Evolutionary conservation across 2,797 vertebrate species (phyloP).

Genomic region (Sylvilagus floridanus): DNA sequence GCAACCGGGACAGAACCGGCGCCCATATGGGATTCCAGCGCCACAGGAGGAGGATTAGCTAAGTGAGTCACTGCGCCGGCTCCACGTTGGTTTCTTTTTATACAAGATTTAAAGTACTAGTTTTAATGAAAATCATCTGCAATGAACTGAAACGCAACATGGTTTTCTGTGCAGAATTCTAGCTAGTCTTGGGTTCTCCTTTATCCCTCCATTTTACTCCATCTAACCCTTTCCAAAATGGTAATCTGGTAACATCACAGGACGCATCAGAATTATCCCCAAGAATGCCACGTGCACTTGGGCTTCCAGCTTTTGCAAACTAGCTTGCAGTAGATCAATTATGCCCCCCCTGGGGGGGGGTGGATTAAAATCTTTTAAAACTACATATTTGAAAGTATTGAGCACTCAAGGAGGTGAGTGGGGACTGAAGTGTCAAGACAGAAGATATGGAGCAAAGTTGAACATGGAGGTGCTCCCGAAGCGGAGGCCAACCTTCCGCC

Average conservation of each 20-base stretch:
- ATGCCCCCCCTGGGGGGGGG: no score
- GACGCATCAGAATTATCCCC: not conserved
- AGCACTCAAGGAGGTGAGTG: not conserved
- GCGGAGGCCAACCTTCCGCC: not conserved
- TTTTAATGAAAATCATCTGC: not conserved
- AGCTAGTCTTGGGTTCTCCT: not conserved
- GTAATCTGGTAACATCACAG: not conserved
- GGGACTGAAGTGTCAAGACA: not conserved
- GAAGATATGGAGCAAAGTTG: no score
- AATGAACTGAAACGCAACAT: not conserved
- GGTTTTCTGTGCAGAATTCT: not conserved
- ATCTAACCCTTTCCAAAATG: slow-evolving; percentile 31
- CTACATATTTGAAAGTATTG: not conserved
- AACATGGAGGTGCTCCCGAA: no score
- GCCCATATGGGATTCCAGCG: no score
- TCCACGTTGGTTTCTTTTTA: not conserved
- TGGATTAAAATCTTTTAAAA: not conserved
- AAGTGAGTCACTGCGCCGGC: no score
- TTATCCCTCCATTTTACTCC: not conserved
- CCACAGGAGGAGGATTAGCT: no score
- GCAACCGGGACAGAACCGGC: no score
- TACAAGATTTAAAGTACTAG: not conserved
- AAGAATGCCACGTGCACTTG: not conserved
- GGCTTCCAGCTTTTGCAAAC: not conserved
- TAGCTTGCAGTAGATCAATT: not conserved